A percentile compares a stretch with the other conserved stretches of the same genome.
Conservation (phyloP, 2,888 invertebrate genomes). For the Calliscelio sp. region DNA sequence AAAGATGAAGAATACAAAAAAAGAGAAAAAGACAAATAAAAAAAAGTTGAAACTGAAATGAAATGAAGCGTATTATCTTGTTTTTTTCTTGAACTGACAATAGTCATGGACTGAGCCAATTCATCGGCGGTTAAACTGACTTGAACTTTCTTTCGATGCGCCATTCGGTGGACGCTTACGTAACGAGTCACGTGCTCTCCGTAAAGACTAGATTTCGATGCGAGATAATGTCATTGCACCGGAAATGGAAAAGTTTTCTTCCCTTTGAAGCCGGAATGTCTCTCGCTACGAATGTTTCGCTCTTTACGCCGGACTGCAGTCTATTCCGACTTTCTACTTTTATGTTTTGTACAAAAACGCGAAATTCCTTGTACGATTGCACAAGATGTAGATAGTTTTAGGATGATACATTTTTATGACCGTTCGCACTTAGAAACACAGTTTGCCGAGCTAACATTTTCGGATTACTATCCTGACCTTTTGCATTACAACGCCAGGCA, state of each 20-base stretch:
- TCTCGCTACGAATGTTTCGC: conserved; percentile 3
- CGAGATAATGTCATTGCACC: conserved; percentile 29
- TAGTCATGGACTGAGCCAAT: neutral
- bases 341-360: neutral
- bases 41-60: no score
- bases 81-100: neutral
- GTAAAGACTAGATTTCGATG: conserved; percentile 26
- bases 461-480: conserved; percentile 23
- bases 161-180: conserved; percentile 9
- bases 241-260: conserved; percentile 38
- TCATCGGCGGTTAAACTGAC: neutral
- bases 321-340: neutral
- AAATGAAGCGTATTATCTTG: no score
- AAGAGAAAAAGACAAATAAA: no score
- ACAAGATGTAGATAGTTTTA: conserved; percentile 13
- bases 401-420: conserved; percentile 42
- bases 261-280: neutral
- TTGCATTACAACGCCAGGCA: neutral
- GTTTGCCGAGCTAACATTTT: neutral
- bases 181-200: conserved; percentile 17
- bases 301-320: conserved; percentile 11
- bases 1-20: no score
- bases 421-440: conserved; percentile 5
- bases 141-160: neutral
- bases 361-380: conserved; percentile 1